Base-by-base conservation (phyloP, 2,113 vertebrate genomes). In the Cynocephalus volans region DNA sequence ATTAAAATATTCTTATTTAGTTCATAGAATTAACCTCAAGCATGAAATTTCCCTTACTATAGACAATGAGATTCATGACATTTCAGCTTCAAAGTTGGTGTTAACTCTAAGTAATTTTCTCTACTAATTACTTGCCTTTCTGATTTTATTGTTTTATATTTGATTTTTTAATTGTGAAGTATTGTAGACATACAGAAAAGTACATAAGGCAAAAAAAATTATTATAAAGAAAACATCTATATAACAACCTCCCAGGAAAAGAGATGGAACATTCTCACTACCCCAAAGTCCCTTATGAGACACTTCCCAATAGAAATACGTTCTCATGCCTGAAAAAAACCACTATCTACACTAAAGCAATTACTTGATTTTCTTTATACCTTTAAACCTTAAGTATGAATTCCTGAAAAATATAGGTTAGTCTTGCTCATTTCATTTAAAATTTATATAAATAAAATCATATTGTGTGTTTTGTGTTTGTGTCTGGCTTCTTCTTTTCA, bases 361-460 rank as follows among this genome's bases (percentile, higher is more conserved):
- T 33, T n/a, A 23, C 11, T 81, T 77, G 28, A 62, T 77, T 73
- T 83, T 88, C 62, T 72, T 67, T 45, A 12, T 15, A 69, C 19
- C 41, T 88, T 88, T 75, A 81, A 36, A 6, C 1, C 21, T 77
- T n/a, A 33, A 31, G 4, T 58, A n/a, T 75, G 23, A 84, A 77
- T 28, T 70, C 23, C 26, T 85, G 52, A 60, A 31, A 9, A 54
- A 18, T 56, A n/a, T 85, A 21, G 58, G 41, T 64, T 41, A 58
- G 11, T 28, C 45, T 70, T 81, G 1, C 60, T 3, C n/a, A 69
- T 65, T 83, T 90, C 88, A 79, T 79, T 91, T 90, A 45, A 80
- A 96, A 69, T 73, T n/a, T 88, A 69, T 62, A n/a, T 79, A 72
- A 83, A 65, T 67, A 21, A 94, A 84, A 60, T 67, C 1, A 56